Base-by-base conservation (phyloP, 2,888 invertebrate species). In the Pseudanteris insignis region DNA sequence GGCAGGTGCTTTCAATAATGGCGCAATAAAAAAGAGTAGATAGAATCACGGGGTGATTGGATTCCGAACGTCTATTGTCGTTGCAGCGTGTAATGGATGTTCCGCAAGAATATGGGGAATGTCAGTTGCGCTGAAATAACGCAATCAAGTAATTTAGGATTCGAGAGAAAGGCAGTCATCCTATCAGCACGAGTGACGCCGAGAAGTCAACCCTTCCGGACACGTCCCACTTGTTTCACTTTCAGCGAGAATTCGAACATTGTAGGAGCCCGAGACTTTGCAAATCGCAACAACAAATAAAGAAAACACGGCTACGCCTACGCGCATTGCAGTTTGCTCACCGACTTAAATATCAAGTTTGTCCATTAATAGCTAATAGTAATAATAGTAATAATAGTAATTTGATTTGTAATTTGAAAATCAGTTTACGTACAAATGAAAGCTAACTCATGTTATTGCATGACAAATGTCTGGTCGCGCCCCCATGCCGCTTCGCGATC, bases 61-160 rank as follows among this genome's bases (percentile, higher is more conserved):
- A 62, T 62, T 62, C 47, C 53, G 43, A 57, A 46, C 47, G 55
- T 57, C 62, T 62, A 62, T 62, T 57, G 57, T 47, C 62, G 55
- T 53, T 37, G 46, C 46, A 50, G 41, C n/a, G n/a, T 61, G 61
- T 61, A 61, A 61, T 61, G 61, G 61, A 61, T 61, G 61, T 55
- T 46, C 41, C 18, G 40, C 28, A 46, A 33, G 61, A 61, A 61
- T 55, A 59, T 59, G 51, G 63, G 63, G 63, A 63, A 66, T 54
- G 60, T 64, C 60, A 58, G 43, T 63, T 58, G 40, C 59, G 46
- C 43, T 59, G 43, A 50, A 61, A 63, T 60, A 64, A 64, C 59
- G 64, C 43, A 62, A 64, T 64, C 64, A 64, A 64, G 64, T 47
- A 72, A 70, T 71, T 61, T 68, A 70, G 69, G 70, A 67, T 67